These are phyloP conservation scores for Dryocosmus kuriphilus DNA, from an alignment of 2,888 invertebrate genomes.

Conservation along the genomic window DNA sequence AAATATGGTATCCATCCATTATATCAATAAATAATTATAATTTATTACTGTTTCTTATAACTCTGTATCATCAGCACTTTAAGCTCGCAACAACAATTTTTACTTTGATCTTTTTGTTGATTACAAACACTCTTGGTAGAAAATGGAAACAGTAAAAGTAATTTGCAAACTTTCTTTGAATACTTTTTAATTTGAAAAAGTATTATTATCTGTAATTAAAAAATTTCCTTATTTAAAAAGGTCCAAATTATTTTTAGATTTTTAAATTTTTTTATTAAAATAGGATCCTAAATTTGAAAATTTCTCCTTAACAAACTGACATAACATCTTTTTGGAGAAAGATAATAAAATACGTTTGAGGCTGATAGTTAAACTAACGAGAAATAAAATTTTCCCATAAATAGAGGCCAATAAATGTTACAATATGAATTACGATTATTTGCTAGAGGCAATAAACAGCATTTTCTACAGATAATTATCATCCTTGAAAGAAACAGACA, in stretches of 20 bases:
- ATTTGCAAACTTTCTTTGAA: neutral
- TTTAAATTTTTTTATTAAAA: neutral
- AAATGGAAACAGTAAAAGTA: neutral
- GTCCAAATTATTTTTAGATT: neutral
- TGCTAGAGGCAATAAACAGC: neutral
- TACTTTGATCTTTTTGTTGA: neutral
- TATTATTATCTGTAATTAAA: too few relatives aligned
- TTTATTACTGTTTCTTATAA: too few relatives aligned
- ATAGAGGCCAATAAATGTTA: slow-evolving; percentile 18
- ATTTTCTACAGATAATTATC: neutral
- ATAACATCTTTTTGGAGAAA: neutral
- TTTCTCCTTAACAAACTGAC: neutral
- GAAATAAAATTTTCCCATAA: slow-evolving; percentile 2
- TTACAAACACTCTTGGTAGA: too few relatives aligned
- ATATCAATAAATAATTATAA: too few relatives aligned
- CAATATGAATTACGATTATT: slow-evolving; percentile 17
- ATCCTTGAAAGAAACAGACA: neutral
- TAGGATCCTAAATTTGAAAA: neutral
- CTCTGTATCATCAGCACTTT: too few relatives aligned
- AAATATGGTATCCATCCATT: too few relatives aligned
- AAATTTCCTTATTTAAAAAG: neutral
- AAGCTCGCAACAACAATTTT: neutral
- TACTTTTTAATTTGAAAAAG: too few relatives aligned
- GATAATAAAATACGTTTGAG: neutral
- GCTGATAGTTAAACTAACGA: slow-evolving; percentile 21